These are phyloP conservation scores for Potamarius usumacintae DNA, from an alignment of 2,113 vertebrate species.

Conservation along the genomic window DNA sequence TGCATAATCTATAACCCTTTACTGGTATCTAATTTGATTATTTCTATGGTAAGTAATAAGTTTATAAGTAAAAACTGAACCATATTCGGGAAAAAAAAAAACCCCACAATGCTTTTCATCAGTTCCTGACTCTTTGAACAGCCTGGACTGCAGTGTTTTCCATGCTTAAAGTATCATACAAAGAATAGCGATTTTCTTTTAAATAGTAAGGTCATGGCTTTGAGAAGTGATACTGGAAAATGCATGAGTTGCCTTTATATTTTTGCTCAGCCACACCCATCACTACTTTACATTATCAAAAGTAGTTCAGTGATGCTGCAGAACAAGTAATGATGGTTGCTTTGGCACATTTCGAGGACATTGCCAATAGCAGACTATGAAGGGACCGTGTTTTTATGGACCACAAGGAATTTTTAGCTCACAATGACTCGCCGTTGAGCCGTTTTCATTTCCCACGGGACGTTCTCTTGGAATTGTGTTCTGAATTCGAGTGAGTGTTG, in stretches of 20 bases:
- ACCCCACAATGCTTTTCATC: not conserved
- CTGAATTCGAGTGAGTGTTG: not conserved
- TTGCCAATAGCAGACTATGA: not conserved
- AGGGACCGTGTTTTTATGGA: not conserved
- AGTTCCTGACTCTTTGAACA: not conserved
- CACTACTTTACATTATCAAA: not conserved
- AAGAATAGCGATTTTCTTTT: not conserved
- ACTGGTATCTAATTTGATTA: not conserved
- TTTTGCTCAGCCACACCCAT: not conserved
- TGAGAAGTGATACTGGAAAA: not conserved
- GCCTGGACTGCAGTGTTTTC: not conserved
- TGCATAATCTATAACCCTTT: not conserved
- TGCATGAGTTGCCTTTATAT: not conserved
- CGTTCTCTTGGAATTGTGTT: not conserved
- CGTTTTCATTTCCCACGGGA: not conserved
- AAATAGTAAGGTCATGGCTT: not conserved
- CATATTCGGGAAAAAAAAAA: too few relatives aligned
- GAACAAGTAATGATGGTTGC: not conserved
- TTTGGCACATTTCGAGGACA: not conserved
- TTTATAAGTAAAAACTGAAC: too few relatives aligned
- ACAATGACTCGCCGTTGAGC: not conserved
- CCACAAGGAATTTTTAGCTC: not conserved
- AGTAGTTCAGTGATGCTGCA: not conserved
- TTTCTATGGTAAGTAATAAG: too few relatives aligned
- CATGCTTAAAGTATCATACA: not conserved